Conservation (phyloP, 2,888 invertebrate species). For the Scaptomyza polygonia region DNA sequence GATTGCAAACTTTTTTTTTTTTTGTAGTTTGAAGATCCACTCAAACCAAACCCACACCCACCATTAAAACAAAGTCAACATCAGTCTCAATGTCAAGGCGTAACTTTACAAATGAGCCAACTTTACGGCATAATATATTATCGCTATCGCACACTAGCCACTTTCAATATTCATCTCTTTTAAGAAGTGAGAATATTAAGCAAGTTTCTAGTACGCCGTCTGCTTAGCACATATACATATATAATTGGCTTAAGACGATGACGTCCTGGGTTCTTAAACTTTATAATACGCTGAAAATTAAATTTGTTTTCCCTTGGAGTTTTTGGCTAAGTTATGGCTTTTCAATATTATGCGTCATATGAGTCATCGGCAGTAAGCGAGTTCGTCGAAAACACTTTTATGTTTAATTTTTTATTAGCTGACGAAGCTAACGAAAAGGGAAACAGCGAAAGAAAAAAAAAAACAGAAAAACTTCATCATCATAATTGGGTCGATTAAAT, state of each 20-base stretch:
- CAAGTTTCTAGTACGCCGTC: slow-evolving; percentile 46
- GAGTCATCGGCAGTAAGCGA: slow-evolving; percentile 37
- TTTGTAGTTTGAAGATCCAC: neutral
- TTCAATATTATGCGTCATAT: slow-evolving; percentile 65
- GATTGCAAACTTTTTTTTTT: too few relatives aligned
- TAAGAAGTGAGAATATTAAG: neutral
- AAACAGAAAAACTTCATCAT: slow-evolving; percentile 43
- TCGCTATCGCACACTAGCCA: slow-evolving; percentile 18
- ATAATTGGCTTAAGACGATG: slow-evolving; percentile 40
- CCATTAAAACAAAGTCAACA: slow-evolving; percentile 6
- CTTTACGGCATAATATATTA: slow-evolving; percentile 61
- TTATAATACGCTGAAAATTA: slow-evolving; percentile 68
- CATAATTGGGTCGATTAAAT: slow-evolving; percentile 76
- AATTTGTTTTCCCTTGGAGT: slow-evolving; percentile 62
- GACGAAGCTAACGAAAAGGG: slow-evolving; percentile 26
- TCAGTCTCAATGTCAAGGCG: slow-evolving; percentile 43
- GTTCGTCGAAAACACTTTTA: slow-evolving; percentile 29
- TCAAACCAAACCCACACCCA: neutral
- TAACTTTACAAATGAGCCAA: slow-evolving; percentile 23
- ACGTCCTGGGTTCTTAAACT: slow-evolving; percentile 40
- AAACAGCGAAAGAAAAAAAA: neutral
- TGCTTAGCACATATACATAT: slow-evolving; percentile 42
- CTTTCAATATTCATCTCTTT: slow-evolving; percentile 54
- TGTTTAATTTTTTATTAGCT: slow-evolving; percentile 64
- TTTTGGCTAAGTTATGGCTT: slow-evolving; percentile 65